Conservation (phyloP, 2,113 vertebrate genomes). For the Delphinapterus leucas region DNA sequence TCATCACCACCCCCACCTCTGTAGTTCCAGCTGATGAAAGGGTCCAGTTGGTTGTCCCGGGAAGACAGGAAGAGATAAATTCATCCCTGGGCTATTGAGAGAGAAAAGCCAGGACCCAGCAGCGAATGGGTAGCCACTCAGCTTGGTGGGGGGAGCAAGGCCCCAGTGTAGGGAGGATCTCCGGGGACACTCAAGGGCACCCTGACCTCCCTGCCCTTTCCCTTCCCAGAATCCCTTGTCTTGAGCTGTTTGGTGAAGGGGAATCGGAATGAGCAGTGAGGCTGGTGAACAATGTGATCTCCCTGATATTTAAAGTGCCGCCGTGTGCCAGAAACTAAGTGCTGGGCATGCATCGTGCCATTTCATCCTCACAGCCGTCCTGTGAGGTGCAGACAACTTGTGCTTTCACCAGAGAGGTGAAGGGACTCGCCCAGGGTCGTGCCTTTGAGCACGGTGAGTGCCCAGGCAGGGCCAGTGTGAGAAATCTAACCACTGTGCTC, state of each 20-base stretch:
- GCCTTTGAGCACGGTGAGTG: not conserved
- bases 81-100: not conserved
- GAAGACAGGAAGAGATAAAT: not conserved
- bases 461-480: not conserved
- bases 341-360: fast-evolving
- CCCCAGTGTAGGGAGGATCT: fast-evolving
- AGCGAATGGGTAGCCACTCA: not conserved
- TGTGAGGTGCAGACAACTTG: fast-evolving
- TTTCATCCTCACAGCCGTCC: not conserved
- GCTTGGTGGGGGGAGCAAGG: not conserved
- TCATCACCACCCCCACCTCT: not conserved
- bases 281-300: not conserved
- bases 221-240: not conserved
- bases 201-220: not conserved
- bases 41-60: not conserved
- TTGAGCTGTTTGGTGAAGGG: not conserved
- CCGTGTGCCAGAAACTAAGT: not conserved
- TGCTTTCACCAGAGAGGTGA: not conserved
- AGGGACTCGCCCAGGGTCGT: not conserved
- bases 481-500: fast-evolving
- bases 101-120: not conserved
- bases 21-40: not conserved
- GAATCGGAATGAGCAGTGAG: not conserved
- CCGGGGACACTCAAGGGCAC: not conserved
- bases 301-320: not conserved